A percentile compares a stretch with the other conserved stretches of the same genome.
phyloP scores from a whole-genome alignment of 1,140 invertebrate genomes.

The Saccostrea echinata region DNA sequence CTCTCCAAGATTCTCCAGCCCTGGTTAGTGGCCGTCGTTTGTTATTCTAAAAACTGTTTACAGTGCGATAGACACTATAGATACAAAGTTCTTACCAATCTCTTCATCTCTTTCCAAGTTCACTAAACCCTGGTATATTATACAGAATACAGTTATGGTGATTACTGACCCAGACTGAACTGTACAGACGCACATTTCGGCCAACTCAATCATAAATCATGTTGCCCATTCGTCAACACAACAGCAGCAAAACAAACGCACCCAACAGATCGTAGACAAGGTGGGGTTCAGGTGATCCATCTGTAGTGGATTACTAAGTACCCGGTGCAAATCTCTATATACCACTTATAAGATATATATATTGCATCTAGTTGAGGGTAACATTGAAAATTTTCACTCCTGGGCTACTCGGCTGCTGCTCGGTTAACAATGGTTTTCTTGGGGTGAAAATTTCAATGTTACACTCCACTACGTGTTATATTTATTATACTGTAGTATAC shows the following conservation, averaged over 20 bases:
- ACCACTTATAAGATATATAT: no score
- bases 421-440: no score
- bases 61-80: constrained; percentile 4
- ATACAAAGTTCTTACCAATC: not conserved
- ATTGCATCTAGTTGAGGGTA: no score
- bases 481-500: no score
- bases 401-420: no score
- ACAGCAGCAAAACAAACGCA: not conserved
- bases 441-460: no score
- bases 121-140: not conserved
- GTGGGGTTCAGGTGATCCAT: no score
- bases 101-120: constrained; percentile 4
- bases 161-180: constrained; percentile 13
- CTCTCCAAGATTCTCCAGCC: not conserved
- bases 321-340: no score
- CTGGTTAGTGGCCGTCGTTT: not conserved
- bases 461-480: no score
- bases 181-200: not conserved
- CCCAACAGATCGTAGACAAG: not conserved
- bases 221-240: not conserved
- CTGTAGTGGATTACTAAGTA: no score
- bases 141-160: not conserved
- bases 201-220: not conserved
- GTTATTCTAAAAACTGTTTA: constrained; percentile 30
- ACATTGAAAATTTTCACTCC: no score